Percentiles rank a stretch among this genome's conserved stretches.
phyloP scores from a whole-genome alignment of 2,113 vertebrate species.

The Scomber japonicus region DNA sequence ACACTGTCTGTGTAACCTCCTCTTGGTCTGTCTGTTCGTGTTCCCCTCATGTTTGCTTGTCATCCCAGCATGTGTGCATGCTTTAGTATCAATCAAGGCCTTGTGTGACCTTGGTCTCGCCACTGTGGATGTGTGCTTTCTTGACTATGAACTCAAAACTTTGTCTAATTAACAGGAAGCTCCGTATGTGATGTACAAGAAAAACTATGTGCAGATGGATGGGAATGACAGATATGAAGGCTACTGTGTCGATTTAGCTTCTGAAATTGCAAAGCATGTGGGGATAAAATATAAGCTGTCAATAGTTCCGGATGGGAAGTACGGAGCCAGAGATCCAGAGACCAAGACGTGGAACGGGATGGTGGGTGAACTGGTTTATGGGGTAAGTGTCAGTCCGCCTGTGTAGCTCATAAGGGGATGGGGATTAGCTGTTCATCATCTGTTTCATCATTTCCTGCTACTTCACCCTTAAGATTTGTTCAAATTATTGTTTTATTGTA shows the following conservation, averaged over 20 bases:
- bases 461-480: background rate
- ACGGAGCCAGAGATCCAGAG: constrained; percentile 96
- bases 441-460: background rate
- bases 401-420: background rate
- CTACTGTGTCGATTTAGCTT: constrained; percentile 99
- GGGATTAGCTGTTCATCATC: background rate
- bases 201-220: constrained; percentile 95
- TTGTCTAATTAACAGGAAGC: constrained; percentile 94
- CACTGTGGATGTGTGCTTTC: constrained; percentile 48
- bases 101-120: constrained; percentile 58
- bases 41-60: constrained; percentile 39
- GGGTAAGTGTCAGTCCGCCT: constrained; percentile 88
- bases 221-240: constrained; percentile 99
- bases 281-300: constrained; percentile 98
- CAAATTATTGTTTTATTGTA: background rate
- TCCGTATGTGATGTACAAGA: constrained; percentile 99
- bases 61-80: constrained; percentile 67
- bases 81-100: constrained; percentile 27
- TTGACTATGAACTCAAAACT: constrained; percentile 77
- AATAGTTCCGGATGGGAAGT: constrained; percentile 96
- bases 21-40: constrained; percentile 46
- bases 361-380: constrained; percentile 99
- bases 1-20: constrained; percentile 39
- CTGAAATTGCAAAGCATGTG: constrained; percentile 99
- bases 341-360: constrained; percentile 99